Evolutionary conservation across 1,140 invertebrate species (phyloP), one percentile per base, ranked within the genome.

Genomic region (Drosophila sechellia): DNA sequence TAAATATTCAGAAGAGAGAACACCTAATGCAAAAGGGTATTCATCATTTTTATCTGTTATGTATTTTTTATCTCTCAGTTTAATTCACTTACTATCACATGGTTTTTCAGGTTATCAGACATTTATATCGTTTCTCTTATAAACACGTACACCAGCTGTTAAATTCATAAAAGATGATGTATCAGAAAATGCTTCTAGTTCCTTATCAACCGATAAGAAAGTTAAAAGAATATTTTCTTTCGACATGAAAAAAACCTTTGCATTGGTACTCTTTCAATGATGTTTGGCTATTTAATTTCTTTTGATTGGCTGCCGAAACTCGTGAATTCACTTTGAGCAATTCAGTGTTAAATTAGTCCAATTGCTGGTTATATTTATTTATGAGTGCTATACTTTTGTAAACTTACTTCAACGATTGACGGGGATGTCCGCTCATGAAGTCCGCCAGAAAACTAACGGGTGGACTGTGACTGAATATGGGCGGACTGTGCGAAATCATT

Each of bases 401-500:
- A 72, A 85, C 83, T 89, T 89, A 91, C 90, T 85, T 89, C 58
- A 91, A 69, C 56, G 79, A 54, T 79, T 89, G 89, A 80, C 90
- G 90, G 57, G 81, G 81, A 84, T 91, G 85, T 79, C 79, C 89
- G 81, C 81, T 90, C 90, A 91, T 92, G 86, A 94, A 94, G 81
- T 94, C 94, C 64, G 93, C 84, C 48, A 94, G 91, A 90, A 94
- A 95, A 73, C 94, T 93, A 60, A 94, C 93, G 31, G 94, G 95
- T 42, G 94, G 94, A 90, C 94, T 95, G 93, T 94, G 94, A 64
- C 93, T 95, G 93, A 95, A 96, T 75, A 95, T 94, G 46, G 95
- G 94, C 68, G 95, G 95, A 92, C 94, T 94, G 90, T 95, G 95
- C 17, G 95, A 94, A 64, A 95, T 94, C 91, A 95, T 92, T 76